These are phyloP conservation scores for Palythoa heliodiscus DNA, from an alignment of 92 coral and sea anemone genomes.

Conservation along the genomic window DNA sequence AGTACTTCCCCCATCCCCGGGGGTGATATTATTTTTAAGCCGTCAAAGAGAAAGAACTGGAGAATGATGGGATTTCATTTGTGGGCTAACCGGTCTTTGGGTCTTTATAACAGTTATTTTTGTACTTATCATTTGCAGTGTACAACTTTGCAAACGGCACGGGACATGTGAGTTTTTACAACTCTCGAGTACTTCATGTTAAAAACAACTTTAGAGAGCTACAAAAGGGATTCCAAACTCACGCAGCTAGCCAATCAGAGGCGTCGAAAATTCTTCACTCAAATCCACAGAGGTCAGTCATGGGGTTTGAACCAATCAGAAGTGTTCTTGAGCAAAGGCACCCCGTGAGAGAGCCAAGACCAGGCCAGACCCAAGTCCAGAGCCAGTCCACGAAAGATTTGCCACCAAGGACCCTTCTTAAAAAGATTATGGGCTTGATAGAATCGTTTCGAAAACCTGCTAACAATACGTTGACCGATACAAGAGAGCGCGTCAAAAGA, in stretches of 20 bases:
- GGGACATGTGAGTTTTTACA: conserved; percentile 23
- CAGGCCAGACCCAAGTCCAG: background rate
- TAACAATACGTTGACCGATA: background rate
- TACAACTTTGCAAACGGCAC: conserved; percentile 41
- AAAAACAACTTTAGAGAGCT: background rate
- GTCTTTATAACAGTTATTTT: background rate
- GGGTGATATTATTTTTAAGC: too few relatives aligned
- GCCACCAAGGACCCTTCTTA: conserved; percentile 26
- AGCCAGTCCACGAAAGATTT: background rate
- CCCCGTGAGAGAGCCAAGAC: background rate
- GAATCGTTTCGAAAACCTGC: conserved; percentile 18
- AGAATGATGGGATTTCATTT: background rate
- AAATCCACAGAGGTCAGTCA: conserved; percentile 26
- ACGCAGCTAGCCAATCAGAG: background rate
- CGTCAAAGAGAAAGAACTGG: too few relatives aligned
- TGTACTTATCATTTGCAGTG: background rate
- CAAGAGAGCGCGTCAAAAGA: conserved; percentile 9
- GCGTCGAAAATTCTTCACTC: background rate
- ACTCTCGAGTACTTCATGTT: background rate
- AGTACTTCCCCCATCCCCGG: too few relatives aligned
- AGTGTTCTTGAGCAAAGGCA: conserved; percentile 33
- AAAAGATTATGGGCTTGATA: conserved; percentile 31
- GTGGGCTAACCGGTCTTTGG: background rate
- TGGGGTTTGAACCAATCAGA: conserved; percentile 31
- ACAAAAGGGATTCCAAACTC: conserved; percentile 11